Base-by-base conservation (phyloP, 1,140 invertebrate genomes). In the Drosophila ananassae region DNA sequence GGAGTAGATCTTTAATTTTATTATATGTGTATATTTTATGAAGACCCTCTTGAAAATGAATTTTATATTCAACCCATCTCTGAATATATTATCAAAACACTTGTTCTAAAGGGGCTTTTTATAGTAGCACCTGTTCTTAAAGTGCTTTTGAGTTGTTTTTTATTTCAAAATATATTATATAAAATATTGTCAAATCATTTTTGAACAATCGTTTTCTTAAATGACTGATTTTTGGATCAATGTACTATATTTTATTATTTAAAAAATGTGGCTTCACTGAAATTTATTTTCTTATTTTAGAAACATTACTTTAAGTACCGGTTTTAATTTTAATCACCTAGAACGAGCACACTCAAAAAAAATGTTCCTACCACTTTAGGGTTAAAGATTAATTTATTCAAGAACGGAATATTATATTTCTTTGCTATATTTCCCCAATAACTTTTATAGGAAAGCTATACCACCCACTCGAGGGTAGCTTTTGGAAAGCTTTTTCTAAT, bases 401-500 rank as follows among this genome's bases (percentile, higher is more conserved):
- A 6, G 25, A 28, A 28, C 5, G 6, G 25, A 6, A 6, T 6
- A 28, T 28, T 28, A 71, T 46, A 34, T 7, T 30, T 28, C 28
- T 12, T 51, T 37, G 32, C 2, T 28, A 28, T 28, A 28, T 28
- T 28, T 22, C 32, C 47, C 21, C 24, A 22, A 30, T 50, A 52
- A 37, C 32, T 59, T 48, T 52, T 39, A 32, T 30, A 39, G 32
- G n/a, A 74, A 73, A 56, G 8, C 2, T 7, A 24, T 24, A 22
- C 61, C 72, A 47, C 60, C 60, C 72, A 74, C 71, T 66, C 25
- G 48, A 3, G 24, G 51, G 17, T 17, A 47, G 44, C 44, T 47
- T 47, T 22, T 10, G 12, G n/a, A 12, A 13, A 73, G 75, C 76
- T 78, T 78, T 61, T n/a, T 12, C 17, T 2, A 34, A 67, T 56